phyloP scores from a whole-genome alignment of 2,113 vertebrate genomes.

The Platichthys flesus region DNA sequence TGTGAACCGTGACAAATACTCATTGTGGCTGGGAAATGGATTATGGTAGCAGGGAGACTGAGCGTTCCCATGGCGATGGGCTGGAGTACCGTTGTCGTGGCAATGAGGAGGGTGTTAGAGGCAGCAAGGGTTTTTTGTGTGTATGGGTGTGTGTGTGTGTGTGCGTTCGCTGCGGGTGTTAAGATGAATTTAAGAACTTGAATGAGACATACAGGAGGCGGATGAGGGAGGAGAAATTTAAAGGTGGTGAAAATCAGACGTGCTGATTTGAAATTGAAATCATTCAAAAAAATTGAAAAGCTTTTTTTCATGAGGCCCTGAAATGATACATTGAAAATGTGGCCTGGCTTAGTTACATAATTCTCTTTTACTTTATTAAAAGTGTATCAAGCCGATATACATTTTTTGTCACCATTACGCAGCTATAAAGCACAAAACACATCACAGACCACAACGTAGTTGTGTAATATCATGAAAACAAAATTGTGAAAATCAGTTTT shows the following conservation, averaged over 20 bases:
- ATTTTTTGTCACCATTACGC: constrained; percentile 28
- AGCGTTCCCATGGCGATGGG: constrained; percentile 80
- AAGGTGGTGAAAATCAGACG: neutral
- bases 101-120: constrained; percentile 64
- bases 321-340: neutral
- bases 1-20: constrained; percentile 79
- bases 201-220: constrained; percentile 18
- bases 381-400: constrained; percentile 28
- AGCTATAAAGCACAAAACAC: neutral
- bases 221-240: neutral
- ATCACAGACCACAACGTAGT: neutral
- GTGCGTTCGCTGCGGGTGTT: constrained; percentile 34
- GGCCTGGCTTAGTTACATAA: constrained; percentile 26
- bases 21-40: constrained; percentile 83
- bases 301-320: neutral
- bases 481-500: neutral
- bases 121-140: constrained; percentile 20
- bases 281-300: neutral
- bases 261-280: neutral
- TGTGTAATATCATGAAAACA: neutral
- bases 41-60: constrained; percentile 77
- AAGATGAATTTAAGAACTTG: constrained; percentile 37
- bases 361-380: constrained; percentile 33
- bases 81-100: constrained; percentile 70
- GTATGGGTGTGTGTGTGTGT: constrained; percentile 31